Conservation (phyloP, 2,888 invertebrate species). For the Heliconius ethilla region DNA sequence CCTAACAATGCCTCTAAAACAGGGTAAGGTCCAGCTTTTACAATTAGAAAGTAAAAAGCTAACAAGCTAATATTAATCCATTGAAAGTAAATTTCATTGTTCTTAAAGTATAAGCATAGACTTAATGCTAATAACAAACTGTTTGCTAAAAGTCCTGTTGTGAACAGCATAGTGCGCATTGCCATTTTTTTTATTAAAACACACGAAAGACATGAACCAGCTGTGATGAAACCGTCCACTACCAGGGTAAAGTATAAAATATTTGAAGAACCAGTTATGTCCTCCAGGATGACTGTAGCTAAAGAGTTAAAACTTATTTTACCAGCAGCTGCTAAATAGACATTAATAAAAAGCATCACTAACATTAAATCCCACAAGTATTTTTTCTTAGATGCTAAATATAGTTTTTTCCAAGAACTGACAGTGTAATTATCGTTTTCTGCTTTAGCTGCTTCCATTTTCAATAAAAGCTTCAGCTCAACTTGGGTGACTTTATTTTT, state of each 20-base stretch:
- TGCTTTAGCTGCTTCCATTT: slow-evolving; percentile 1
- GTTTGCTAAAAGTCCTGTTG: slow-evolving; percentile 42
- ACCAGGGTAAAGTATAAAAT: slow-evolving; percentile 38
- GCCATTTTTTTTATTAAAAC: slow-evolving; percentile 43
- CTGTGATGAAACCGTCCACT: slow-evolving; percentile 5
- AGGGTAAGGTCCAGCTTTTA: slow-evolving; percentile 14
- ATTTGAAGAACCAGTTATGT: slow-evolving; percentile 45
- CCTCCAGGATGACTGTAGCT: slow-evolving; percentile 46
- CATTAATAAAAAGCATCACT: slow-evolving; percentile 37
- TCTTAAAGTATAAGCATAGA: slow-evolving; percentile 42
- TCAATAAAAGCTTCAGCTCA: slow-evolving; percentile 1
- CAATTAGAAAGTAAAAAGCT: slow-evolving; percentile 12
- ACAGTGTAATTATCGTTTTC: neutral
- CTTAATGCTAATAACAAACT: slow-evolving; percentile 42
- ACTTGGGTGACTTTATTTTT: neutral
- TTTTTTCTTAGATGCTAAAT: slow-evolving; percentile 34
- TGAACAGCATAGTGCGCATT: slow-evolving; percentile 46
- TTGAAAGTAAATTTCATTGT: neutral
- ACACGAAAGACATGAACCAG: neutral
- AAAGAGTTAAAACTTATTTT: slow-evolving; percentile 45
- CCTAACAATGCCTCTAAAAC: slow-evolving; percentile 21
- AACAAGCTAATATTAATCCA: slow-evolving; percentile 16
- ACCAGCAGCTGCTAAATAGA: slow-evolving; percentile 43
- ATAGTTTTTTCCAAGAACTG: neutral
- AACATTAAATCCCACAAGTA: slow-evolving; percentile 47